These are phyloP conservation scores for Thunnus thynnus DNA, from an alignment of 2,113 vertebrate species.

Conservation along the genomic window DNA sequence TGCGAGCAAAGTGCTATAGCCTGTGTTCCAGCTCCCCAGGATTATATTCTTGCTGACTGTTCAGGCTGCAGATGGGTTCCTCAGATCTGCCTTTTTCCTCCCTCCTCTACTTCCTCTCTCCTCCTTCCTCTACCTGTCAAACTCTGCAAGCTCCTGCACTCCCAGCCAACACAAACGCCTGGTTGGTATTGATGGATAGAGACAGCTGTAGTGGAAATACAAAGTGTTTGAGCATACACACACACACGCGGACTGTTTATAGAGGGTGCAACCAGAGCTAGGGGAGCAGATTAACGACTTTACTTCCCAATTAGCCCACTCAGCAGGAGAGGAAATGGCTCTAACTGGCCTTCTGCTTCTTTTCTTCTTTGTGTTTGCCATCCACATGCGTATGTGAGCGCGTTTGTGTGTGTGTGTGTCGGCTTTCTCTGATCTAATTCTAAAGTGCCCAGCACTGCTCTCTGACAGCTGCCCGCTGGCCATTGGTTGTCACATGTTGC, in stretches of 20 bases:
- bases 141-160: constrained; percentile 4
- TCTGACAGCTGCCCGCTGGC: constrained; percentile 60
- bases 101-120: neutral
- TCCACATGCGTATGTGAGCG: constrained; percentile 16
- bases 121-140: constrained; percentile 44
- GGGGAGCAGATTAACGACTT: constrained; percentile 68
- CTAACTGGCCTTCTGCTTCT: constrained; percentile 64
- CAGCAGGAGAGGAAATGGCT: constrained; percentile 71
- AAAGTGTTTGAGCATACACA: constrained; percentile 36
- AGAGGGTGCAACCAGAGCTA: constrained; percentile 57
- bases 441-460: constrained; percentile 30
- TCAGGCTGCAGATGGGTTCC: constrained; percentile 30
- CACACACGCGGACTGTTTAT: constrained; percentile 42
- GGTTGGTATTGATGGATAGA: constrained; percentile 60
- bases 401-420: constrained; percentile 21
- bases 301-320: constrained; percentile 72
- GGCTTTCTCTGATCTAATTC: constrained; percentile 67
- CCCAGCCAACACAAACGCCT: constrained; percentile 48
- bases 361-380: constrained; percentile 42
- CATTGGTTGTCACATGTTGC: constrained; percentile 60
- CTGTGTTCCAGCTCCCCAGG: constrained; percentile 40
- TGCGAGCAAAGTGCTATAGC: constrained; percentile 27
- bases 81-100: constrained; percentile 57
- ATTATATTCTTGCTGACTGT: constrained; percentile 51
- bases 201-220: constrained; percentile 70